Evolutionary conservation across 30 jellyfish, hydroid and myxozoan genomes (phyloP).

Genomic region (Aurelia sp.): DNA sequence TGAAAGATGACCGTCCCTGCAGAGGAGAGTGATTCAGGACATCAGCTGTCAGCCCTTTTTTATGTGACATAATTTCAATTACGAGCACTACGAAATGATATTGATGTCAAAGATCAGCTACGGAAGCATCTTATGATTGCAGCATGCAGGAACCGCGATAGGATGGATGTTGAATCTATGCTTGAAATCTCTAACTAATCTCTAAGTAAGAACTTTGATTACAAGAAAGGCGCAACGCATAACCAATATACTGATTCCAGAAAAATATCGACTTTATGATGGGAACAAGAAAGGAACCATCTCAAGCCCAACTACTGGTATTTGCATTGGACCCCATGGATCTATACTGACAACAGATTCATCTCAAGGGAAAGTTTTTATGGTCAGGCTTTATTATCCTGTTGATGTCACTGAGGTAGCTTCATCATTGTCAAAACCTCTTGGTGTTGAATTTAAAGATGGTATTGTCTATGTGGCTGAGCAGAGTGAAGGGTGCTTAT

Average conservation of each 20-base stretch:
- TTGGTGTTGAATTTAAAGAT: background rate
- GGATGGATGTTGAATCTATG: too few relatives aligned
- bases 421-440: constrained; percentile 2
- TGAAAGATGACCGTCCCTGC: too few relatives aligned
- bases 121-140: too few relatives aligned
- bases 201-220: too few relatives aligned
- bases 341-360: constrained; percentile 7
- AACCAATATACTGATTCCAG: background rate
- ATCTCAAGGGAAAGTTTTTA: constrained; percentile 1
- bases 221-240: background rate
- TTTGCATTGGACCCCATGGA: background rate
- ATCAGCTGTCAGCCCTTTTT: too few relatives aligned
- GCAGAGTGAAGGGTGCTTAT: background rate
- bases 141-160: too few relatives aligned
- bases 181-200: too few relatives aligned
- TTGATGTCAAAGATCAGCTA: too few relatives aligned
- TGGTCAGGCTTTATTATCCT: background rate
- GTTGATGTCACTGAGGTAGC: too few relatives aligned
- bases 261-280: constrained; percentile 1
- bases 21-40: too few relatives aligned
- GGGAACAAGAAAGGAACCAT: constrained; percentile 7
- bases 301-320: constrained; percentile 6
- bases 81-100: too few relatives aligned
- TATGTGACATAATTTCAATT: too few relatives aligned
- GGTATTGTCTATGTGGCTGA: constrained; percentile 2